Base-by-base conservation (phyloP, 2,797 vertebrate species). In the Tauraco hartlaubi region DNA sequence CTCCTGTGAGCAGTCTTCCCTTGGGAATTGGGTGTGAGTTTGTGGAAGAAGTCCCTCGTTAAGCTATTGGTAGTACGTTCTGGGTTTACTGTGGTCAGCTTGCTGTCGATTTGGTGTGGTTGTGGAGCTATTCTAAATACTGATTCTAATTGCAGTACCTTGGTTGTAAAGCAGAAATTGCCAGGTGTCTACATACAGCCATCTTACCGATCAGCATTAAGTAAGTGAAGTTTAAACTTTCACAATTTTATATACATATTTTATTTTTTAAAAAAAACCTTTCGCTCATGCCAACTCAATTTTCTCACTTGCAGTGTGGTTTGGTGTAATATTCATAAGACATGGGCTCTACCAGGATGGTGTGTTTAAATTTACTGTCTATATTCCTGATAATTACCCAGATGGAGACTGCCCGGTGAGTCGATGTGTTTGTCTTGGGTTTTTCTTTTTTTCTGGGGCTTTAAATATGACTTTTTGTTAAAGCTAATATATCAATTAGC, bases 341-440 rank as follows among this genome's bases (percentile, higher is more conserved):
- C 98, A 99, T 54, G 99, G 99, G 84, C 98, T 99, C 56, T 99
- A 99, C 98, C 99, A 99, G 96, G 99, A 99, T 62, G 99, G 99
- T 4, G 99, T 99, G 67, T 99, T 99, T 98, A 99, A 99, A 97
- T 99, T 99, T 98, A 99, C 99, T 3, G 99, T 99, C 89, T 99
- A 99, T 98, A 99, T 99, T 97, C 99, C 99, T 88, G 99, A 99
- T 97, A 99, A 99, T 98, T 99, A 99, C 95, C 99, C 99, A 7
- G 99, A 99, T 92, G 99, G 99, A 72, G 99, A 99, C 71, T 99
- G 99, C 95, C 99, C 99, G 23, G 99, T 99, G 97, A 99, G 99
- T 86, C 37, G 2, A 5, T 77, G 4, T 56, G 20, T 55, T 48
- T 54, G 33, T 67, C 18, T 52, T 69, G 31, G 21, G 16, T 41